Evolutionary conservation across 2,113 vertebrate species (phyloP), one percentile per base, ranked within the genome.

Genomic region (Laticauda laticaudata): DNA sequence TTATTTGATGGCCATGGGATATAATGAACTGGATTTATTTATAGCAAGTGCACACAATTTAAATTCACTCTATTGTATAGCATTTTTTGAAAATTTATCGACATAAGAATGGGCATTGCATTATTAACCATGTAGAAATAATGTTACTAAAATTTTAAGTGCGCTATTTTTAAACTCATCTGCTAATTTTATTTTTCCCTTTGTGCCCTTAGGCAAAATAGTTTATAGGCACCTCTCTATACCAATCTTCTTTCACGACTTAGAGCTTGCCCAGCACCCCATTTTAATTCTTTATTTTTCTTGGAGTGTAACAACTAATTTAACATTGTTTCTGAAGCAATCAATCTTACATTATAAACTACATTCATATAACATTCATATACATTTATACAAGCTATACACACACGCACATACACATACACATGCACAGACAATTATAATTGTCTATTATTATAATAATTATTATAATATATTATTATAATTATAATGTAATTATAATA

Each of bases 1-100:
- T 94, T 94, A 96, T 88, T 94, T 91, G 93, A 61, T 92, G 91
- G 86, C 43, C 92, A 54, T 96, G 94, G 95, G 56, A 89, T 90
- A 89, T 39, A 29, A 89, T 51, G 39, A 93, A 95, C 91, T 95
- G 87, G 95, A 54, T 51, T 94, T 94, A 95, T 75, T 95, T 93
- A 93, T 94, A 90, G 45, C 92, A 2, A 91, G 54, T 53, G 75
- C 39, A 43, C 14, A 54, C n/a, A 96, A 93, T 55, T 55, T 4
- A 34, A 59, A 87, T 20, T 4, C 12, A 3, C 14, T 92, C 96
- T 91, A 85, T 96, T 94, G 89, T 91, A 91, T 10, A 59, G 29
- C 24, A 23, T 57, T 88, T 88, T 88, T 92, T 69, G 1, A 87
- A 87, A 87, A 6, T 20, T 39, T 43, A 92, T 87, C 54, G 23